These are phyloP conservation scores for Caretta caretta DNA, from an alignment of 2,113 vertebrate genomes.

Conservation along the genomic window DNA sequence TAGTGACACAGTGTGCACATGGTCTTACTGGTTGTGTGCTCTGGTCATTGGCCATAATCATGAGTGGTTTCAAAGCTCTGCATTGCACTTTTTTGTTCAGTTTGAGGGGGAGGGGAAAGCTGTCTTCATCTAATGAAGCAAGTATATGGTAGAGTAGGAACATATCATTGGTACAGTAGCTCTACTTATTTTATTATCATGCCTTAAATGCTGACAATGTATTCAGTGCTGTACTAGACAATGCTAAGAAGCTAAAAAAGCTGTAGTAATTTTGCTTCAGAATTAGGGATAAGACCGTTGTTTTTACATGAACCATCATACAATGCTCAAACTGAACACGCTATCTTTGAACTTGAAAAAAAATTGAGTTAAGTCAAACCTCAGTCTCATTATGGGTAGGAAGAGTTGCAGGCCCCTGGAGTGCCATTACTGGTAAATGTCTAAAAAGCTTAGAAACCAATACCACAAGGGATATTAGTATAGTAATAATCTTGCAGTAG, in stretches of 20 bases:
- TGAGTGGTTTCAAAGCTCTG: neutral
- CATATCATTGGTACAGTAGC: neutral
- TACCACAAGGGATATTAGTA: neutral
- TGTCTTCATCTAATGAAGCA: neutral
- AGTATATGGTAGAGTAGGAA: neutral
- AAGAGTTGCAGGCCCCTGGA: neutral
- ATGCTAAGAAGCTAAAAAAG: neutral
- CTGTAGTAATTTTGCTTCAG: neutral
- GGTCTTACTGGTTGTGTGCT: neutral
- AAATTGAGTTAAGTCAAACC: neutral
- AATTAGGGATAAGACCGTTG: neutral
- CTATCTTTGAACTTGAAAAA: neutral
- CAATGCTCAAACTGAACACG: neutral
- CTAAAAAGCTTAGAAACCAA: neutral
- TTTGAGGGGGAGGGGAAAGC: neutral
- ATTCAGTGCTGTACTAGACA: neutral
- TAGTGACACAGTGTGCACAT: neutral
- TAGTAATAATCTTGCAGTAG: neutral
- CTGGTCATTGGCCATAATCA: neutral
- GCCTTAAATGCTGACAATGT: neutral
- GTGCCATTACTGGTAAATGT: neutral
- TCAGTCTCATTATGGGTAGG: neutral
- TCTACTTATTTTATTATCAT: neutral
- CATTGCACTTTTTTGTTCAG: neutral
- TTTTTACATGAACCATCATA: accelerated